A percentile compares a stretch with the other conserved stretches of the same genome.
These are phyloP conservation scores for Aporophyla lueneburgensis DNA, from an alignment of 2,888 invertebrate genomes.

Conservation along the genomic window DNA sequence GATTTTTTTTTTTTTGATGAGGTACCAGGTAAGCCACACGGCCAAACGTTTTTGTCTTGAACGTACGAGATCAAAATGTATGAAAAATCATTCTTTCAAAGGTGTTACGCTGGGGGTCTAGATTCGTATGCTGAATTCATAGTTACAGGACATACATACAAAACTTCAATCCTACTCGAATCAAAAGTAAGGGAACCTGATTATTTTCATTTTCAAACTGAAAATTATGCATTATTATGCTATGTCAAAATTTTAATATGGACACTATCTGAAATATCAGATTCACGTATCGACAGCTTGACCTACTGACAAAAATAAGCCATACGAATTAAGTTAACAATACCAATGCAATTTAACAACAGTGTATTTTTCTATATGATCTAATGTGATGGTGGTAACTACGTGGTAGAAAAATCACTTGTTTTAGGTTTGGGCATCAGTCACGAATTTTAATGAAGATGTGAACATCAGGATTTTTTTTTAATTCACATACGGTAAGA, in stretches of 20 bases:
- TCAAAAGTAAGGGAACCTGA: no score
- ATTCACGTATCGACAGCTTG: background rate
- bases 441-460: background rate
- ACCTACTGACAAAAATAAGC: background rate
- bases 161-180: no score
- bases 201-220: background rate
- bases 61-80: no score
- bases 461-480: background rate
- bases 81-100: no score
- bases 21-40: no score
- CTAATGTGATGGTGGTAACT: background rate
- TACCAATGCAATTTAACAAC: background rate
- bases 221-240: background rate
- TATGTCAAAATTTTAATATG: background rate
- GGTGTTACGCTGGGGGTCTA: no score
- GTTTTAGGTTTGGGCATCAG: background rate
- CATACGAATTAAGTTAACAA: background rate
- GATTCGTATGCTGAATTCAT: no score
- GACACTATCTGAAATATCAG: constrained; percentile 5
- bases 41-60: no score
- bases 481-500: background rate
- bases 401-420: background rate
- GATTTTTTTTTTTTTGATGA: no score
- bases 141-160: background rate
- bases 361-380: background rate